Base-by-base conservation (phyloP, 2,797 vertebrate species). In the Eulemur coronatus region DNA sequence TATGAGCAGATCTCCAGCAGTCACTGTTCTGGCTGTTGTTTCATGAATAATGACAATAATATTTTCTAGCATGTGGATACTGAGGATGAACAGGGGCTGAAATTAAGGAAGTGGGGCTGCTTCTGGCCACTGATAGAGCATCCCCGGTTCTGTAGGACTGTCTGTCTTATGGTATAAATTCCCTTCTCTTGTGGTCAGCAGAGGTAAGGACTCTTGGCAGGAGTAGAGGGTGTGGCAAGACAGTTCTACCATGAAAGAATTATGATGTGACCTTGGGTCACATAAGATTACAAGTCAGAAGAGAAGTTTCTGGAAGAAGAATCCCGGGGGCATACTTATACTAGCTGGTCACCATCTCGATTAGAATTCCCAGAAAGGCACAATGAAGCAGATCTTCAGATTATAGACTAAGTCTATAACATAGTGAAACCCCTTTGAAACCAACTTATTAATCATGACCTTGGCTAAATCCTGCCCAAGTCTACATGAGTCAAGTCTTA, bases 251-350 rank as follows among this genome's bases (percentile, higher is more conserved):
- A 20, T 15, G 73, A 43, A 95, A 92, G 5, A 84, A 65, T 3
- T n/a, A 67, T 67, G 15, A 67, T 35, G 14, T 92, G 73, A 89
- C 6, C n/a, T 91, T 70, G 48, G 78, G 43, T 93, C 63, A 20
- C 26, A 81, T 72, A 38, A 82, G 38, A 46, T 11, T 69, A 33
- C 11, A 84, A 75, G 18, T 33, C 61, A 87, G 35, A 89, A 63
- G 70, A 80, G 48, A 91, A 69, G 13, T 72, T 94, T 95, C 75
- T 93, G 46, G 63, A 78, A 84, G 80, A 75, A 88, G 89, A 95
- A 48, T 61, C 17, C 33, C 46, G 35, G 67, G 9, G 90, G 10
- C 17, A 89, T 33, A 76, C 17, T 94, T 59, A 73, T 0, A 46
- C 26, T 48, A 76, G 11, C 15, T 94, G 7, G 41, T 65, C 4